phyloP scores from a whole-genome alignment of 2,113 vertebrate species.

The Motacilla tschutschensis region DNA sequence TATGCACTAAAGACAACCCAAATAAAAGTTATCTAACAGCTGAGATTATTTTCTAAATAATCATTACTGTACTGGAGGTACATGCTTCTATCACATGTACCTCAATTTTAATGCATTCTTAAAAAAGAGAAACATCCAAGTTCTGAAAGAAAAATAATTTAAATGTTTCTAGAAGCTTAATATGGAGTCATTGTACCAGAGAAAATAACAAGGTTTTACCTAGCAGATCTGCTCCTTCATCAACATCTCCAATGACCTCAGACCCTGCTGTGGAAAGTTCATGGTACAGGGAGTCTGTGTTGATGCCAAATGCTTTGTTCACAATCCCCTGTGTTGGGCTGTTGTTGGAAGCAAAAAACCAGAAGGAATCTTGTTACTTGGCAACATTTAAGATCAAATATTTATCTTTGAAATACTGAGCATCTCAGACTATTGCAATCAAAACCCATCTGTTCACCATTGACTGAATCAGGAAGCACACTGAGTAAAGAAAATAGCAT shows the following conservation, averaged over 20 bases:
- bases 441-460: background rate
- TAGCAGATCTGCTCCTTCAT: slow-evolving; percentile 94
- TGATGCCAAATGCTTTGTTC: slow-evolving; percentile 98
- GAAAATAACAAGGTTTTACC: slow-evolving; percentile 72
- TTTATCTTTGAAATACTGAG: background rate
- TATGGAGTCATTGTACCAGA: background rate
- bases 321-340: slow-evolving; percentile 97
- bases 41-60: background rate
- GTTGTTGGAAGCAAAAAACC: background rate
- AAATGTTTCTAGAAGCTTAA: background rate
- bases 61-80: background rate
- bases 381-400: background rate
- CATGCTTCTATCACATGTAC: background rate
- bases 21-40: background rate
- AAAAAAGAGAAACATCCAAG: background rate
- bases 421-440: background rate
- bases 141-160: background rate
- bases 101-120: background rate
- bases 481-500: background rate
- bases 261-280: slow-evolving; percentile 95
- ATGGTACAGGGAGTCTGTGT: slow-evolving; percentile 96
- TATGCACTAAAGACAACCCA: background rate
- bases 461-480: background rate
- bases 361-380: background rate
- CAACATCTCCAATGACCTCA: slow-evolving; percentile 95